Conservation (phyloP, 2,888 invertebrate species). For the Volucella bombylans region DNA sequence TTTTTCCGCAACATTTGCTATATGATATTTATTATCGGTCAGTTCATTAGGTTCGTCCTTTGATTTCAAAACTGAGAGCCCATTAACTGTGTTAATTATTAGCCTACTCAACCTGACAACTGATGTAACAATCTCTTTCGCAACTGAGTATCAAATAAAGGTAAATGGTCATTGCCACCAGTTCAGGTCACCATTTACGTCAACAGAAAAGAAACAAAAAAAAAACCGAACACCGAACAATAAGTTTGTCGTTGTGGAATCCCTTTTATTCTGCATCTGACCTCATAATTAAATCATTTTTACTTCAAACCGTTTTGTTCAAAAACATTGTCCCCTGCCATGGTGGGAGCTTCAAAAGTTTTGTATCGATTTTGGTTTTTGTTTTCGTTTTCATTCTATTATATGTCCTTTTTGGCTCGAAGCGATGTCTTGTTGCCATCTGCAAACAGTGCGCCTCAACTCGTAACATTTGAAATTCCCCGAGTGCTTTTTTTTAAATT, state of each 20-base stretch:
- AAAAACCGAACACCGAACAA: not conserved
- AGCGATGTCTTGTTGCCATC: not conserved
- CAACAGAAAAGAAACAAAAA: too few relatives aligned
- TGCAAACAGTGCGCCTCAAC: not conserved
- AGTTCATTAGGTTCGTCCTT: not conserved
- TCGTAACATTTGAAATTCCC: not conserved
- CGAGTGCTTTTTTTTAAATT: not conserved
- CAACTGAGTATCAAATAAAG: slow-evolving; percentile 22
- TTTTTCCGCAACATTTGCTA: too few relatives aligned
- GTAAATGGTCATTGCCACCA: not conserved
- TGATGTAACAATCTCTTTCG: slow-evolving; percentile 9
- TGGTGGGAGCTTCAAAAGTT: not conserved
- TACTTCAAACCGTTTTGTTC: not conserved
- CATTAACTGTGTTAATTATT: not conserved
- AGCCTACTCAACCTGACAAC: not conserved
- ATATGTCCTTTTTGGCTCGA: not conserved
- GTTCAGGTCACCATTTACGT: slow-evolving; percentile 28
- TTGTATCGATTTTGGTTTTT: not conserved
- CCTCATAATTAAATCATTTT: slow-evolving; percentile 24
- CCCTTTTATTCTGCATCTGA: not conserved
- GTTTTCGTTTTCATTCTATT: not conserved
- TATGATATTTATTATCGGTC: too few relatives aligned
- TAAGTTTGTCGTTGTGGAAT: not conserved
- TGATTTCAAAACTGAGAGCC: too few relatives aligned
- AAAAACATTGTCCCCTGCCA: not conserved